phyloP scores from a whole-genome alignment of 1,140 invertebrate species.

The Venustaconcha ellipsiformis region DNA sequence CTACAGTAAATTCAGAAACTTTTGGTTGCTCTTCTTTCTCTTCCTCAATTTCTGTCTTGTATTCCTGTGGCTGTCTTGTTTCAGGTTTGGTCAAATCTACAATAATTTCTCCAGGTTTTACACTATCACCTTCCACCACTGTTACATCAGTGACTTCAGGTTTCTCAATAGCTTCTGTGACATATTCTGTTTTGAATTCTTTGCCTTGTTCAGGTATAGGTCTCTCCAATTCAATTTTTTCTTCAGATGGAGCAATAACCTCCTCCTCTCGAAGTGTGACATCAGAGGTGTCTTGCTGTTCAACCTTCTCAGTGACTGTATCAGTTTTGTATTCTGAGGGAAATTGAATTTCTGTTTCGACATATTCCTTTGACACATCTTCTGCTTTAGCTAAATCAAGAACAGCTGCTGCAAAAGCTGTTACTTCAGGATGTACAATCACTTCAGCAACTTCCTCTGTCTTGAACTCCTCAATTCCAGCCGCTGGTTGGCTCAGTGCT shows the following conservation, averaged over 20 bases:
- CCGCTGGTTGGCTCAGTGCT: slow-evolving; percentile 12
- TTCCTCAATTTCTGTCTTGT: slow-evolving; percentile 8
- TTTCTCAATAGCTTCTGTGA: slow-evolving; percentile 12
- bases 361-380: too few relatives aligned
- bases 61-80: slow-evolving; percentile 14
- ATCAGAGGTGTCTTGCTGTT: background rate
- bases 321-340: background rate
- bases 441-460: slow-evolving; percentile 33
- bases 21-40: slow-evolving; percentile 16
- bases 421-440: slow-evolving; percentile 16
- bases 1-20: slow-evolving; percentile 20
- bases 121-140: slow-evolving; percentile 13
- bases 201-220: background rate
- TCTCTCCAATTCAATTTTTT: slow-evolving; percentile 3
- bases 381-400: slow-evolving; percentile 9
- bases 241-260: background rate
- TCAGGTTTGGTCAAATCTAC: slow-evolving; percentile 22
- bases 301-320: slow-evolving; percentile 10
- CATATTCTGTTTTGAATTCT: background rate
- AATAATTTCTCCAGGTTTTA: slow-evolving; percentile 24
- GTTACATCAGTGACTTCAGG: slow-evolving; percentile 4
- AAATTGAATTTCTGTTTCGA: too few relatives aligned
- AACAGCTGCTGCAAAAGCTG: slow-evolving; percentile 12
- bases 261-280: too few relatives aligned
- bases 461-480: slow-evolving; percentile 29